phyloP scores from a whole-genome alignment of 2,888 invertebrate genomes.

The Amphipyra tragopoginis region DNA sequence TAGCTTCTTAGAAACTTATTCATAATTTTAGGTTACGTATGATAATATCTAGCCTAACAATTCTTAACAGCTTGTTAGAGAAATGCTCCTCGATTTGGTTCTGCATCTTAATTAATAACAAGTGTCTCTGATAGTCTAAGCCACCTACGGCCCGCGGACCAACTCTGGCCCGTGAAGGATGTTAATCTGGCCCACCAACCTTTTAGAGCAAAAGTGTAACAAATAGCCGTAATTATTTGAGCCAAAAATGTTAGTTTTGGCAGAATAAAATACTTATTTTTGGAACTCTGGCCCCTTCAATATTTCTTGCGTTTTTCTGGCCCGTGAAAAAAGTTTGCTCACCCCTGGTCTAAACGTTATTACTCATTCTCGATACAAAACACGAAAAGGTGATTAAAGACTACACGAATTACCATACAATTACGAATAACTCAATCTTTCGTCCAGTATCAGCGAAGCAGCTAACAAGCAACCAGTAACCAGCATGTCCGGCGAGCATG shows the following conservation, averaged over 20 bases:
- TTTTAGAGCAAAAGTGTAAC: too few relatives aligned
- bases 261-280: too few relatives aligned
- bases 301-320: too few relatives aligned
- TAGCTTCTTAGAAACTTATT: conserved; percentile 12
- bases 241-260: too few relatives aligned
- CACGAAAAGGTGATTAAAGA: conserved; percentile 38
- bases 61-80: neutral
- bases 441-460: conserved; percentile 28
- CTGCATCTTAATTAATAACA: neutral
- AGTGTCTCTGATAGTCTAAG: conserved; percentile 5
- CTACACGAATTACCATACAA: conserved; percentile 46
- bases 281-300: too few relatives aligned
- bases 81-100: neutral
- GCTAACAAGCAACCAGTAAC: conserved; percentile 41
- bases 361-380: neutral
- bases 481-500: conserved; percentile 51
- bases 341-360: too few relatives aligned
- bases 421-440: conserved; percentile 50
- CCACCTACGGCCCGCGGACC: too few relatives aligned
- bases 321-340: too few relatives aligned
- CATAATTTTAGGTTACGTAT: neutral
- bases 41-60: too few relatives aligned
- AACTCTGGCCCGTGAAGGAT: too few relatives aligned
- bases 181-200: too few relatives aligned
- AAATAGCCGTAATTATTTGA: too few relatives aligned